Percentiles rank a stretch among this genome's conserved stretches.
phyloP scores from a whole-genome alignment of 1,140 invertebrate species.

The Drosophila tani region DNA sequence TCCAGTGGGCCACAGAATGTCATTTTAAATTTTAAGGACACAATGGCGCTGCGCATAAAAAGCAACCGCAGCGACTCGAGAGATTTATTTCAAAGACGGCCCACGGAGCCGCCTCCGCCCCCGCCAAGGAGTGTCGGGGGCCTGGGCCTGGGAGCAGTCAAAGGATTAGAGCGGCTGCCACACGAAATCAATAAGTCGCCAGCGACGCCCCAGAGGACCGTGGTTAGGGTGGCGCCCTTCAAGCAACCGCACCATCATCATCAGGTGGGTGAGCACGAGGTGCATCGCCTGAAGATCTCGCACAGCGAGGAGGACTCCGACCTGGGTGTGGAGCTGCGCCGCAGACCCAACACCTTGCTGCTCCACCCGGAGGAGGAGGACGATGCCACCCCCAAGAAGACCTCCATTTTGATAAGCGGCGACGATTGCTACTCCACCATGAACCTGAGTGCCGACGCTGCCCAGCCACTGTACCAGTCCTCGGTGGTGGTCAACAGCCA shows the following conservation, averaged over 20 bases:
- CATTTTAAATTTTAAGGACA: conserved; percentile 88
- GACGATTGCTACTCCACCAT: conserved; percentile 89
- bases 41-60: conserved; percentile 91
- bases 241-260: conserved; percentile 60
- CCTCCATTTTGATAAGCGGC: conserved; percentile 91
- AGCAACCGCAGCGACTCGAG: conserved; percentile 87
- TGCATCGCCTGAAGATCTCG: conserved; percentile 88
- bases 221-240: conserved; percentile 81
- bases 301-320: conserved; percentile 74
- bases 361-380: conserved; percentile 12
- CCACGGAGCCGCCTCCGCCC: conserved; percentile 84
- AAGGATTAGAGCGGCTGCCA: conserved; percentile 63
- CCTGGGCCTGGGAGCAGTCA: conserved; percentile 27
- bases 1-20: conserved; percentile 68
- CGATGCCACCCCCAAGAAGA: conserved; percentile 86
- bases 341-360: conserved; percentile 19
- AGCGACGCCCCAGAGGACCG: conserved; percentile 57
- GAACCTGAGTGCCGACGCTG: conserved; percentile 87
- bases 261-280: conserved; percentile 67
- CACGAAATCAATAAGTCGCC: conserved; percentile 64
- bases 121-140: conserved; percentile 56
- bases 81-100: conserved; percentile 86
- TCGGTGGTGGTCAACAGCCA: conserved; percentile 87
- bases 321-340: conserved; percentile 39
- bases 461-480: conserved; percentile 88